Evolutionary conservation across 2,888 invertebrate genomes (phyloP), one percentile per base, ranked within the genome.

Genomic region (Ditula angustiorana): DNA sequence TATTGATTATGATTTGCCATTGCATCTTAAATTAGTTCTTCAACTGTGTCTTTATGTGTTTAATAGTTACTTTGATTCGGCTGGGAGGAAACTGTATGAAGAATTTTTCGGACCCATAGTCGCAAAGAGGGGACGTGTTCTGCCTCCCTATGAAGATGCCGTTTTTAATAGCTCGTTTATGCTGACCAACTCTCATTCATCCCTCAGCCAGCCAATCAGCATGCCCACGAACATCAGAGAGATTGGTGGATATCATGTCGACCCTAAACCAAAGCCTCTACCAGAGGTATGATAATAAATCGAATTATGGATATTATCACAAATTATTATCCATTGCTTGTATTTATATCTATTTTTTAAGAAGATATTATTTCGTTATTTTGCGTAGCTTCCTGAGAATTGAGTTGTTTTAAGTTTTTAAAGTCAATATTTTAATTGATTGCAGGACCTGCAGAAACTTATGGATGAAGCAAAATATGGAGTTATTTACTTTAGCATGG

Each of bases 401-500:
- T n/a, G n/a, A n/a, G n/a, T n/a, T n/a, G n/a, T n/a, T n/a, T n/a
- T n/a, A n/a, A n/a, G n/a, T n/a, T n/a, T n/a, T n/a, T n/a, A n/a
- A n/a, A n/a, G n/a, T n/a, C 30, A 30, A 30, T 30, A 1, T 30
- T 30, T 1, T 30, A 30, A 5, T 5, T 30, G 7, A 24, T 62
- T 68, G 16, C 70, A 87, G 87, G 78, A 86, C 63, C 67, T 92
- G 1, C 71, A 88, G 69, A 78, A 75, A 24, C 76, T 87, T 57
- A 74, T 92, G 74, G 87, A 90, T 35, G 71, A 74, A 5, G 79
- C 90, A 0, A 76, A 78, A 35, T 60, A 90, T 44, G 93, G 93
- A 0, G 86, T 90, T 0, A 85, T 93, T 57, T 88, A 84, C 74
- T 92, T 93, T 71, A 92, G 92, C 59, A 75, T 93, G 80, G 93